phyloP scores from a whole-genome alignment of 2,888 invertebrate genomes.

The Achlya flavicornis region DNA sequence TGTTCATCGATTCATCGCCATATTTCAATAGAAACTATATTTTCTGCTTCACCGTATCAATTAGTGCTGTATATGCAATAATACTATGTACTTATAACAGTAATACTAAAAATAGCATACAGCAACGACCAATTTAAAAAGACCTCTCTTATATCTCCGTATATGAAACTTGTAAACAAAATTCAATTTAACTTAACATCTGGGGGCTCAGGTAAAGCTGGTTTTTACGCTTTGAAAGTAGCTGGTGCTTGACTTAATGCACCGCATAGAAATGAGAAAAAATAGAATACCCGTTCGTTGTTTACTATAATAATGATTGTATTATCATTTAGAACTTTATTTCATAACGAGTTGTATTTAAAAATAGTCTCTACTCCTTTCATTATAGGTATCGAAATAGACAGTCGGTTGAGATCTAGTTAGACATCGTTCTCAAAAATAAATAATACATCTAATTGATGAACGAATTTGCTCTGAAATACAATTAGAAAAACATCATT shows the following conservation, averaged over 20 bases:
- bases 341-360: background rate
- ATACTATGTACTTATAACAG: slow-evolving; percentile 45
- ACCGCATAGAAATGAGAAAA: slow-evolving; percentile 34
- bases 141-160: slow-evolving; percentile 31
- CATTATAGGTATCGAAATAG: background rate
- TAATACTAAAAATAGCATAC: slow-evolving; percentile 46
- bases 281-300: slow-evolving; percentile 41
- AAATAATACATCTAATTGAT: too few relatives aligned
- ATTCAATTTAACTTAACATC: slow-evolving; percentile 14
- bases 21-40: background rate
- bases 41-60: slow-evolving; percentile 30
- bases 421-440: too few relatives aligned
- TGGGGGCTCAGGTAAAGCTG: slow-evolving; percentile 34
- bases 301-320: slow-evolving; percentile 28
- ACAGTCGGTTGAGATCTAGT: too few relatives aligned
- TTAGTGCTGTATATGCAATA: slow-evolving; percentile 42
- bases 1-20: background rate
- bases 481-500: too few relatives aligned
- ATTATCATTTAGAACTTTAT: background rate
- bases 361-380: background rate
- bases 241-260: slow-evolving; percentile 52
- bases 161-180: background rate
- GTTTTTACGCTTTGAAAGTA: slow-evolving; percentile 47
- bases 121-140: slow-evolving; percentile 25
- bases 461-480: background rate